phyloP scores from a whole-genome alignment of 2,888 invertebrate species.

The Lysandra coridon region DNA sequence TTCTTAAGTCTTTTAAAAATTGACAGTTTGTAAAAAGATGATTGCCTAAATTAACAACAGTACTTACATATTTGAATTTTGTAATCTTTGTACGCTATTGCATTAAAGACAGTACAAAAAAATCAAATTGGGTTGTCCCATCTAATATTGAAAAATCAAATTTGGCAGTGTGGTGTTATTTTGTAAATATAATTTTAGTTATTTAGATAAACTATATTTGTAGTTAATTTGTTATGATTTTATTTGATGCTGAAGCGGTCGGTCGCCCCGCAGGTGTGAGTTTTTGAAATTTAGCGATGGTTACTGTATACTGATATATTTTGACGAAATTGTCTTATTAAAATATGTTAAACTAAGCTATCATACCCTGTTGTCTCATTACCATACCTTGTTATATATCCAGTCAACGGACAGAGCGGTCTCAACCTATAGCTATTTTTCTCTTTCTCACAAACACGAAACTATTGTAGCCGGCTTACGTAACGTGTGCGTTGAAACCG shows the following conservation, averaged over 20 bases:
- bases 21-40: too few relatives aligned
- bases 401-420: too few relatives aligned
- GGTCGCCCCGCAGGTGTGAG: neutral
- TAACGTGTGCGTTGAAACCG: too few relatives aligned
- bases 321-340: neutral
- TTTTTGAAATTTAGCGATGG: neutral
- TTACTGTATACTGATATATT: neutral
- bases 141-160: neutral
- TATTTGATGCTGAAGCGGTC: constrained; percentile 37
- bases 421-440: too few relatives aligned
- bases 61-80: neutral
- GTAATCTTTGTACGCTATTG: neutral
- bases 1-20: too few relatives aligned
- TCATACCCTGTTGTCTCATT: too few relatives aligned
- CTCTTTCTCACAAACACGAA: too few relatives aligned
- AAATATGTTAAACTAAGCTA: too few relatives aligned
- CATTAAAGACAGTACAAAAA: neutral
- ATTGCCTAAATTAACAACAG: neutral
- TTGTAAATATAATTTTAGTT: constrained; percentile 48
- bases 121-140: neutral
- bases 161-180: neutral
- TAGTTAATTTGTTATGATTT: constrained; percentile 42
- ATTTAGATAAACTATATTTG: constrained; percentile 49
- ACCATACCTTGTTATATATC: too few relatives aligned
- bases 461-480: too few relatives aligned